phyloP scores from a whole-genome alignment of 2,888 invertebrate species.

The Drosophila picticornis region DNA sequence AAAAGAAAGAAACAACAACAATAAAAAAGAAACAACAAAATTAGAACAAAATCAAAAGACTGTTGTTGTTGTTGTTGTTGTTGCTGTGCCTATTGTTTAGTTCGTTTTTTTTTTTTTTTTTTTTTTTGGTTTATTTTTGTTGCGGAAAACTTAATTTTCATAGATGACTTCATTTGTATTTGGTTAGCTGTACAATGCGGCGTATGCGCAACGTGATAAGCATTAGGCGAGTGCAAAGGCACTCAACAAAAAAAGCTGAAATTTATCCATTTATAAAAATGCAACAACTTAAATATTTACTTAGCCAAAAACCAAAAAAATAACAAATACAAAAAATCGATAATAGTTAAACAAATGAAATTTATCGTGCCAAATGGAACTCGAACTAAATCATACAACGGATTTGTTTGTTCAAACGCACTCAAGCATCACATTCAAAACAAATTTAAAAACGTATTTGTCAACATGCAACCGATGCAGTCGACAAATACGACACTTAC shows the following conservation, averaged over 20 bases:
- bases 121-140: constrained; percentile 23
- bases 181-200: constrained; percentile 40
- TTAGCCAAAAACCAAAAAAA: neutral
- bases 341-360: constrained; percentile 7
- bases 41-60: constrained; percentile 45
- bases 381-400: neutral
- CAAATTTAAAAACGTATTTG: constrained; percentile 18
- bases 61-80: constrained; percentile 42
- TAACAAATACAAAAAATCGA: neutral
- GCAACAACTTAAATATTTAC: neutral
- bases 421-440: constrained; percentile 41
- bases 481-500: neutral
- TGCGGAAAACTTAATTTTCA: constrained; percentile 61
- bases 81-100: constrained; percentile 30
- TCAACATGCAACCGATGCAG: constrained; percentile 39
- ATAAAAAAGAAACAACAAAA: constrained; percentile 21
- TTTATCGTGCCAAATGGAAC: constrained; percentile 8
- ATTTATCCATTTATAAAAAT: constrained; percentile 1
- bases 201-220: constrained; percentile 57
- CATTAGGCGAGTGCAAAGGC: constrained; percentile 22
- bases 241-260: constrained; percentile 12
- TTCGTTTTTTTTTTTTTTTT: constrained; percentile 30
- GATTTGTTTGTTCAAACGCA: constrained; percentile 28
- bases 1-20: constrained; percentile 40
- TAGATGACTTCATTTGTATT: constrained; percentile 63